Evolutionary conservation across 2,888 invertebrate genomes (phyloP).

Genomic region (Cheilosia impressa): DNA sequence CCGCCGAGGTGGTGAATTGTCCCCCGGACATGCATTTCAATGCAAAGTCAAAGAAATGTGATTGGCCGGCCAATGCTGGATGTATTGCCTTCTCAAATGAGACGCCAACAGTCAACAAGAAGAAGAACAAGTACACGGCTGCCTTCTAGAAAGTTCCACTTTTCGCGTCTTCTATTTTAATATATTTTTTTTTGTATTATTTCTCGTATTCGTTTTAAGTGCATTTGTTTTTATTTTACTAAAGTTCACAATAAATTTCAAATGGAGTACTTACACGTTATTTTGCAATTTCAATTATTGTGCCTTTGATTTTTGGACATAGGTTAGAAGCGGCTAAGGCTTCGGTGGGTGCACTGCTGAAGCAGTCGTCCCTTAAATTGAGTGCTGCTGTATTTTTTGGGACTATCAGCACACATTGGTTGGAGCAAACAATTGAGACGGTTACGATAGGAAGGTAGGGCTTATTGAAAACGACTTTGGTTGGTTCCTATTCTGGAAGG

Average conservation of each 20-base stretch:
- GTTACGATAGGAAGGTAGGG: too few relatives aligned
- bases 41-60: conserved; percentile 63
- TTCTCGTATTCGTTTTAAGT: neutral
- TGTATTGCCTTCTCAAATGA: conserved; percentile 27
- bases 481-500: too few relatives aligned
- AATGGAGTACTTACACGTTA: conserved; percentile 14
- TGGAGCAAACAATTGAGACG: too few relatives aligned
- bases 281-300: conserved; percentile 4
- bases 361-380: too few relatives aligned
- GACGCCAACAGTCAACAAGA: neutral
- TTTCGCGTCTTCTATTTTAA: neutral
- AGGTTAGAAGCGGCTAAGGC: too few relatives aligned
- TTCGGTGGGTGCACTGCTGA: too few relatives aligned
- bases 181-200: neutral
- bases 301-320: neutral
- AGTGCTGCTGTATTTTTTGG: too few relatives aligned
- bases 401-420: too few relatives aligned
- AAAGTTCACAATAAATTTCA: conserved; percentile 5
- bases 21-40: conserved; percentile 67
- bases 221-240: neutral
- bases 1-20: conserved; percentile 58
- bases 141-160: neutral
- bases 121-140: neutral
- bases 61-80: conserved; percentile 69
- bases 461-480: too few relatives aligned